Conservation (phyloP, 2,888 invertebrate species). For the Bursaphelenchus okinawaensis region DNA sequence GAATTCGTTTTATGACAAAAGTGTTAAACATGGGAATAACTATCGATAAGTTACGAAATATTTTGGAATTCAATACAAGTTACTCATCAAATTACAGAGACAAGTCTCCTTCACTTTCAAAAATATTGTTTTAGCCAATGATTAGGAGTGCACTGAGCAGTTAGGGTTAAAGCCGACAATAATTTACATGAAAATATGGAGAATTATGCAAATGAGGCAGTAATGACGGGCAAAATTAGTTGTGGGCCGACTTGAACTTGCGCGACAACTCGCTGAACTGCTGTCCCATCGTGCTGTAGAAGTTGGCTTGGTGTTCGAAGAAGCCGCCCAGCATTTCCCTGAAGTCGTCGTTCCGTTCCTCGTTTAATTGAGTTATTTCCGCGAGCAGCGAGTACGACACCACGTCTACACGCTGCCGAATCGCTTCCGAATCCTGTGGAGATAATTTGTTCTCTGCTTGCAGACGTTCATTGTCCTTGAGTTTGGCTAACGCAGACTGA, state of each 20-base stretch:
- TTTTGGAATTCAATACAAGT: too few species aligned
- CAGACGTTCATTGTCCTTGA: conserved; percentile 78
- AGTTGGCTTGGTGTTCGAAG: conserved; percentile 79
- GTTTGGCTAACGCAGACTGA: conserved; percentile 68
- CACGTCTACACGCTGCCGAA: conserved; percentile 73
- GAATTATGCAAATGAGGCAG: not conserved
- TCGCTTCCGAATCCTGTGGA: conserved; percentile 73
- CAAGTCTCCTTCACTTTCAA: too few species aligned
- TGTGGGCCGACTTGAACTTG: conserved; percentile 20
- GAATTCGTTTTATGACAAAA: not conserved
- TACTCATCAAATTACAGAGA: too few species aligned
- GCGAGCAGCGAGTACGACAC: conserved; percentile 87
- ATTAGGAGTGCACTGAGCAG: not conserved
- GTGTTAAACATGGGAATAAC: not conserved
- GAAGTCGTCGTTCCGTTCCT: conserved; percentile 77
- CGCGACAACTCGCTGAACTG: conserved; percentile 39
- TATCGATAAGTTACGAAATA: not conserved
- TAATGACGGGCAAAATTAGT: not conserved
- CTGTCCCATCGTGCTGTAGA: conserved; percentile 70
- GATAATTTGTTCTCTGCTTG: conserved; percentile 77
- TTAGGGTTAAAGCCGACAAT: not conserved
- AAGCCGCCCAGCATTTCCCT: conserved; percentile 73
- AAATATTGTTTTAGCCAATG: too few species aligned
- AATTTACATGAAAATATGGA: not conserved
- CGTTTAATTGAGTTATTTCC: conserved; percentile 86